phyloP scores from a whole-genome alignment of 2,113 vertebrate species.

The Athene noctua region DNA sequence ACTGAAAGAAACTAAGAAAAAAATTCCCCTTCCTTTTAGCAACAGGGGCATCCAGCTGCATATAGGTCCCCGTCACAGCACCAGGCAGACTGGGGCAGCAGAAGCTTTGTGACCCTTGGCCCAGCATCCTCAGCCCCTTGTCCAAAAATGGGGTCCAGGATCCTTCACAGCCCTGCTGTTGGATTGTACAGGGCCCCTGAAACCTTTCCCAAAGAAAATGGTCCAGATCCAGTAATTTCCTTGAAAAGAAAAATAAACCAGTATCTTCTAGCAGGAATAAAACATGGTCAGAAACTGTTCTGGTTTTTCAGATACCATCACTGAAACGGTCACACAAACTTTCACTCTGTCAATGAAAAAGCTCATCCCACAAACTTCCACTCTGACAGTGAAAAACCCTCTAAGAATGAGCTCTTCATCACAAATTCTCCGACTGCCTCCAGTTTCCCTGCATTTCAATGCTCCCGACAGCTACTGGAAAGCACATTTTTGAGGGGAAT shows the following conservation, averaged over 20 bases:
- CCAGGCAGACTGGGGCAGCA: not conserved
- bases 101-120: not conserved
- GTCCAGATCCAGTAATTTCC: not conserved
- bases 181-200: not conserved
- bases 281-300: not conserved
- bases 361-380: not conserved
- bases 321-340: not conserved
- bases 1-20: not conserved
- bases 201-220: not conserved
- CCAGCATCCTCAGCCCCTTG: not conserved
- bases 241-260: not conserved
- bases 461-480: not conserved
- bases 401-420: too few species aligned
- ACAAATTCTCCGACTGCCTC: not conserved
- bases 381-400: too few species aligned
- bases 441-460: not conserved
- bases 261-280: not conserved
- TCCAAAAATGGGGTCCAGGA: not conserved
- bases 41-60: not conserved
- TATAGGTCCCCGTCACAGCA: not conserved
- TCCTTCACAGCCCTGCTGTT: not conserved
- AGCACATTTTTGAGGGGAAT: not conserved
- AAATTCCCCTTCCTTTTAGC: not conserved
- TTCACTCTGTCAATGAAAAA: not conserved
- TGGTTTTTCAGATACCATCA: rapidly evolving